Base-by-base conservation (phyloP, 2,797 vertebrate species). In the Esox lucius region DNA sequence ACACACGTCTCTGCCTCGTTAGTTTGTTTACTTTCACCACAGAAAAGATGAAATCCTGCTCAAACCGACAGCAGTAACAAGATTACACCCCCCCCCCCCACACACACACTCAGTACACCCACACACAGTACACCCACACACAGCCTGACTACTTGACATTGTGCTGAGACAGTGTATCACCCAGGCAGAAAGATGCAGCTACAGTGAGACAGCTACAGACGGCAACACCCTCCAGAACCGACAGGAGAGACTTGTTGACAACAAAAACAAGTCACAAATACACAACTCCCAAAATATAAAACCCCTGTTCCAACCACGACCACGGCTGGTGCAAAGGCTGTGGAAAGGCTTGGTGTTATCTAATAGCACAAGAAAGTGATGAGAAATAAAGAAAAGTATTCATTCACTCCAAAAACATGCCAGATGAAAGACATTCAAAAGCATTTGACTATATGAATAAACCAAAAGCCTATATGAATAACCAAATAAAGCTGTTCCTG, bases 11-110 rank as follows among this genome's bases (percentile, higher is more conserved):
- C 65, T 61, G 33, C 69, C 22, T 75, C 75, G 69, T 77, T 72
- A 35, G 73, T 76, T 72, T 78, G 75, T 84, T 81, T 80, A 77
- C 39, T 67, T 64, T 68, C 68, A 66, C n/a, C 56, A 64, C 67
- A 24, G 74, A 26, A 73, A 65, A 76, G 74, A 75, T 64, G 61
- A 69, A 72, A 59, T 61, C 75, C 68, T 83, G 79, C 56, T 81
- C 9, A 77, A 84, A 53, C 56, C 8, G 16, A 59, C 31, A 51
- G 33, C 17, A 61, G 17, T 74, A 13, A 71, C 17, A 72, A 73
- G 59, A 78, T 31, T 75, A 11, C 53, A 16, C 72, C 49, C 28
- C 22, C 70, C 5, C 68, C 68, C 48, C 68, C 65, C 9, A 13
- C 64, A 33, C 26, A 31, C 64, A 35, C 11, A 65, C 26, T 64